A percentile compares a stretch with the other conserved stretches of the same genome.
These are phyloP conservation scores for Heliconius erato DNA, from an alignment of 2,888 invertebrate genomes.

Conservation along the genomic window DNA sequence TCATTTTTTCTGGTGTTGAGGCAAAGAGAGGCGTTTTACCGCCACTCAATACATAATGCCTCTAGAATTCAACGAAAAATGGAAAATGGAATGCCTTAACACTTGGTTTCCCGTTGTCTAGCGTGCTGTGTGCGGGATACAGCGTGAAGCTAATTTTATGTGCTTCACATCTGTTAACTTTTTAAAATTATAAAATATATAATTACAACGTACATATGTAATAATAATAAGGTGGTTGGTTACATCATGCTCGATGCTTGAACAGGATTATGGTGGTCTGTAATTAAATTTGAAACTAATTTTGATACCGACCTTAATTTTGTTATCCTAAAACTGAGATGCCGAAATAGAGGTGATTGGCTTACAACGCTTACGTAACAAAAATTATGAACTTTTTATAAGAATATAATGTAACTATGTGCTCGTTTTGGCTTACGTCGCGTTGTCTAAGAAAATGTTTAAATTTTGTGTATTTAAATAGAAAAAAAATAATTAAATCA, in stretches of 20 bases:
- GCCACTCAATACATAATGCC: too few species aligned
- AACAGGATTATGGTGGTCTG: background rate
- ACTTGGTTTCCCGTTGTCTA: too few species aligned
- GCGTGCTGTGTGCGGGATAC: too few species aligned
- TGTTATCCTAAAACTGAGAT: constrained; percentile 16
- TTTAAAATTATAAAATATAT: constrained; percentile 29
- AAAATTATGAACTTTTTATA: background rate
- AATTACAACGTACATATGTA: constrained; percentile 18
- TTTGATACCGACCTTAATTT: background rate
- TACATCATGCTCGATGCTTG: constrained; percentile 29
- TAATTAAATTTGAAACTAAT: background rate
- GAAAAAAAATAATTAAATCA: too few species aligned
- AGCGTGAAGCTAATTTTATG: background rate
- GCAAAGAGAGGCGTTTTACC: too few species aligned
- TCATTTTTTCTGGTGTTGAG: too few species aligned
- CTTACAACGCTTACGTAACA: background rate
- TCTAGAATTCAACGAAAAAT: too few species aligned
- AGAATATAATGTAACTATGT: background rate
- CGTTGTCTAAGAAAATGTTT: background rate
- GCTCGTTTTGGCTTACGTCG: background rate
- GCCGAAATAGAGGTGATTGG: background rate
- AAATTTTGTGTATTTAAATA: background rate
- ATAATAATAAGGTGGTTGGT: constrained; percentile 38
- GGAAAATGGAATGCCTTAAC: too few species aligned
- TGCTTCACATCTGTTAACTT: constrained; percentile 8